Conservation (phyloP, 1,140 invertebrate genomes). For the Megalopta genalis region DNA sequence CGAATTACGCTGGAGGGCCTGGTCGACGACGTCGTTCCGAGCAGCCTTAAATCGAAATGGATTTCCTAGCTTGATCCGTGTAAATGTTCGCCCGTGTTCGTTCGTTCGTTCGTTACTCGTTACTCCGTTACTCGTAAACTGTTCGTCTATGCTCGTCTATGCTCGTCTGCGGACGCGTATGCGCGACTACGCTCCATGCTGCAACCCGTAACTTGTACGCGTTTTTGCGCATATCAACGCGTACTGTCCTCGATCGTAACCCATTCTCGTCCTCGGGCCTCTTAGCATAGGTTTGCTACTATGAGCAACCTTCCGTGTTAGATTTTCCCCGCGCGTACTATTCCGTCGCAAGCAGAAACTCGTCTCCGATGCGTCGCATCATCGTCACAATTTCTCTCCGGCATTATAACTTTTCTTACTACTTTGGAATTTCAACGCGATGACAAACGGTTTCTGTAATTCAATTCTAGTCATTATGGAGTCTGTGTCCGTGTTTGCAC, state of each 20-base stretch:
- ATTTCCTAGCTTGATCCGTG: constrained; percentile 1
- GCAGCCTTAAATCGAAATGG: constrained; percentile 62
- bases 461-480: too few species aligned
- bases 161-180: too few species aligned
- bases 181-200: too few species aligned
- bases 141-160: neutral
- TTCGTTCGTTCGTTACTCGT: constrained; percentile 21
- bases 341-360: neutral
- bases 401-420: neutral
- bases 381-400: neutral
- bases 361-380: neutral
- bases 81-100: neutral
- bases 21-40: constrained; percentile 89
- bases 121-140: neutral
- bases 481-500: too few species aligned
- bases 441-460: neutral
- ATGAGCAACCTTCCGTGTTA: neutral
- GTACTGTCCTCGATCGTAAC: neutral
- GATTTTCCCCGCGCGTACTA: neutral
- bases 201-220: neutral
- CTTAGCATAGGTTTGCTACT: neutral
- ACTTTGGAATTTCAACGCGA: neutral
- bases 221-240: neutral
- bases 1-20: constrained; percentile 92
- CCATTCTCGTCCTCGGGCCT: neutral